Conservation (phyloP, 2,888 invertebrate species). For the Drosophila gaucha region DNA sequence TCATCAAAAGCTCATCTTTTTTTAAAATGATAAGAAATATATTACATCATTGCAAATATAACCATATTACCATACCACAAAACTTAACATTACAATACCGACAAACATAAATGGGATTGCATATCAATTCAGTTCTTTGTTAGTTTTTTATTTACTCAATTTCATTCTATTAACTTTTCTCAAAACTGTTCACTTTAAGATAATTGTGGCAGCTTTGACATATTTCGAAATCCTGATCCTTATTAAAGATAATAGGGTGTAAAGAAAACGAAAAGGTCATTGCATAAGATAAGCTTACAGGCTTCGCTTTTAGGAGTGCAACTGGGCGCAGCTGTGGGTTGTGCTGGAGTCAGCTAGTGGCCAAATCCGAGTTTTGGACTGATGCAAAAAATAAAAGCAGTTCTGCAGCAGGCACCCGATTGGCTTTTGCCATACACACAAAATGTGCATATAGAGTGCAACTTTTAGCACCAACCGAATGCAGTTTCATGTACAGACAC, state of each 20-base stretch:
- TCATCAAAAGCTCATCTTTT: no score
- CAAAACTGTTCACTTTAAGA: neutral
- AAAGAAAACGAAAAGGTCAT: neutral
- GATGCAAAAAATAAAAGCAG: slow-evolving; percentile 53
- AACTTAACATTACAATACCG: no score
- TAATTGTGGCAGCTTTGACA: neutral
- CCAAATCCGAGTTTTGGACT: slow-evolving; percentile 45
- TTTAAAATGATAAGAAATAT: no score
- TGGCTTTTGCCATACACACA: slow-evolving; percentile 77
- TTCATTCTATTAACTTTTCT: neutral
- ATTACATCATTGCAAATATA: no score
- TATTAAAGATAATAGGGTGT: neutral
- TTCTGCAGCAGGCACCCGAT: slow-evolving; percentile 72
- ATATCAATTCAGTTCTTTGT: no score
- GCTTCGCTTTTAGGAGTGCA: slow-evolving; percentile 30
- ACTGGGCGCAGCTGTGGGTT: neutral
- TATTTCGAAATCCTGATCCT: neutral
- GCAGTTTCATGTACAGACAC: slow-evolving; percentile 66
- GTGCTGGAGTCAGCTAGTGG: slow-evolving; percentile 13
- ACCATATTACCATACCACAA: no score
- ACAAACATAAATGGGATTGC: no score
- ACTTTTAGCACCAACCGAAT: slow-evolving; percentile 82
- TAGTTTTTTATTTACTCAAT: no score
- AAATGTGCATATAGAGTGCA: slow-evolving; percentile 83
- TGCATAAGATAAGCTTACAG: slow-evolving; percentile 7